Evolutionary conservation across 2,888 invertebrate genomes (phyloP), one percentile per base, ranked within the genome.

Genomic region (Phyllotreta cruciferae): DNA sequence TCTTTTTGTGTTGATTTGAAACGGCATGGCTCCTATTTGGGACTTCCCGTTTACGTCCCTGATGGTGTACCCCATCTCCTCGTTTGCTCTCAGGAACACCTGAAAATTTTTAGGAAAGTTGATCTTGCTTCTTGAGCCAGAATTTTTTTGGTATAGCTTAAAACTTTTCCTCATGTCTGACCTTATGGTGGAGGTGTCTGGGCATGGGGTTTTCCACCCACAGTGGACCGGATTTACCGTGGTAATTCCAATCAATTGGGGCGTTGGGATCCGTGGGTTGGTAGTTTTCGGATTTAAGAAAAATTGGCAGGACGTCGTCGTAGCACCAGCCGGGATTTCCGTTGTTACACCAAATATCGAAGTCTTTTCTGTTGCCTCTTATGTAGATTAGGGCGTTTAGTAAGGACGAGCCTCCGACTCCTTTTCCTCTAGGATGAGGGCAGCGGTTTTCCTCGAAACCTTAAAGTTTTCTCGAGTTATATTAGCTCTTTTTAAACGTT

Each of bases 11-110:
- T 87, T 90, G 0, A 88, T 87, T 75, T 90, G 91, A 0, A 86
- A 85, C 11, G 85, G 83, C 1, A 87, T 86, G 71, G 89, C 90
- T 0, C 91, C 91, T 2, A 86, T 74, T 2, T 84, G 77, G 70
- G 85, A 85, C 1, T 86, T 87, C 1, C 77, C 79, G 75, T 91
- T 93, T 0, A 90, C 88, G 77, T 92, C 92, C 53, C 84, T 85
- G 74, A 88, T 83, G 62, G 85, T 79, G 72, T 88, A 90, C 0
- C 91, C 91, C 38, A 90, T 75, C 73, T 90, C 88, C 49, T 54
- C 38, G 52, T 54, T 66, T 6, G 67, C 69, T 35, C 63, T 13
- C n/a, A 67, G 56, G 52, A 69, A 69, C 1, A 67, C 24, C 63
- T 63, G 35, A 34, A 45, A 60, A 45, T n/a, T 0, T 0, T 13